phyloP scores from a whole-genome alignment of 2,888 invertebrate genomes.

The Hetaerina titia region DNA sequence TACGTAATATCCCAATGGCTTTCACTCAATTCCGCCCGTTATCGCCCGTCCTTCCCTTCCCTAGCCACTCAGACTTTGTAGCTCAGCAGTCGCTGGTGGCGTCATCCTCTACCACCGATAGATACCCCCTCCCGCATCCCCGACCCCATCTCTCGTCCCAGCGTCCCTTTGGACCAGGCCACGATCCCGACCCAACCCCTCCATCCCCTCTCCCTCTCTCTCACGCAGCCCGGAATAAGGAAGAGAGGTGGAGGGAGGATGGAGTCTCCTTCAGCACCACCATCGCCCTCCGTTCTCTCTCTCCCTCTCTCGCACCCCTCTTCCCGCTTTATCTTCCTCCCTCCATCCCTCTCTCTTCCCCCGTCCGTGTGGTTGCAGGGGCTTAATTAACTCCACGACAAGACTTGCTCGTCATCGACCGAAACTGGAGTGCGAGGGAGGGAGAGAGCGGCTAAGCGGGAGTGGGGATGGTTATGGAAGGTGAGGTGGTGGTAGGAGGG shows the following conservation, averaged over 20 bases:
- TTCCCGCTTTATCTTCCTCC: background rate
- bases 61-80: background rate
- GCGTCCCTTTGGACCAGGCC: background rate
- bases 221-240: background rate
- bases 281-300: background rate
- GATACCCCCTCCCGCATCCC: background rate
- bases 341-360: conserved; percentile 39
- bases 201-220: background rate
- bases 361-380: conserved; percentile 72
- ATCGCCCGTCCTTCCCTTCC: background rate
- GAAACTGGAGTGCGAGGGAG: conserved; percentile 27
- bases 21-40: background rate
- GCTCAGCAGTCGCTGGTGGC: no score
- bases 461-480: background rate
- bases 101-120: background rate
- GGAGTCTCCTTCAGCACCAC: no score
- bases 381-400: conserved; percentile 73
- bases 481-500: background rate
- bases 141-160: background rate
- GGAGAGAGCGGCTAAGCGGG: background rate
- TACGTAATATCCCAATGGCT: background rate
- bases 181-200: background rate
- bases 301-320: background rate
- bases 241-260: no score
- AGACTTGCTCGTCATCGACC: conserved; percentile 72